phyloP scores from a whole-genome alignment of 1,140 invertebrate genomes.

The Battus philenor region DNA sequence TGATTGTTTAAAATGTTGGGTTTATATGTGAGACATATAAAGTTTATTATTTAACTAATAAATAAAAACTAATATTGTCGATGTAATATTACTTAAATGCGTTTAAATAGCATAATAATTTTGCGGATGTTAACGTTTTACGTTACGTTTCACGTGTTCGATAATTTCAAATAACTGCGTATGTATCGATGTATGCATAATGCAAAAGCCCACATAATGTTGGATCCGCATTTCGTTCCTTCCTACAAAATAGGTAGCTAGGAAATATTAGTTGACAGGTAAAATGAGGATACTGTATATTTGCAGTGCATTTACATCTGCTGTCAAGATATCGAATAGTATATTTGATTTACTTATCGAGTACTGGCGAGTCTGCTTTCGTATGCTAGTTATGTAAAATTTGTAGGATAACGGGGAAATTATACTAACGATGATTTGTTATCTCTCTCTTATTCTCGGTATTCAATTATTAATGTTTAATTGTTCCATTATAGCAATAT shows the following conservation, averaged over 20 bases:
- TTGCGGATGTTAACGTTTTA: conserved; percentile 24
- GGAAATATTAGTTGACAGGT: conserved; percentile 2
- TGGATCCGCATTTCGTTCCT: conserved; percentile 14
- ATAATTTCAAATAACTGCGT: conserved; percentile 22
- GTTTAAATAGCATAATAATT: conserved; percentile 2
- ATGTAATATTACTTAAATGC: conserved; percentile 11
- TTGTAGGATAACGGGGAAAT: conserved; percentile 8
- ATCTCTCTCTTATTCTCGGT: conserved; percentile 8
- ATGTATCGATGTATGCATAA: conserved; percentile 21
- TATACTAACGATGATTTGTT: conserved; percentile 14
- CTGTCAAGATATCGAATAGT: conserved; percentile 6
- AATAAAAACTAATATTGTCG: too few relatives aligned
- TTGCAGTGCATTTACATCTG: conserved; percentile 7
- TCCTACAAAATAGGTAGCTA: not conserved
- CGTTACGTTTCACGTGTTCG: conserved; percentile 29
- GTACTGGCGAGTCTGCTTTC: conserved; percentile 10
- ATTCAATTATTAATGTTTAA: conserved; percentile 14
- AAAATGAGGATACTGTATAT: conserved; percentile 1
- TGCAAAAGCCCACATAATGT: conserved; percentile 25
- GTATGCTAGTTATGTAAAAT: conserved; percentile 1
- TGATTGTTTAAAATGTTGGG: conserved; percentile 1
- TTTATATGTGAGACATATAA: not conserved
- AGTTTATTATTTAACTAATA: too few relatives aligned
- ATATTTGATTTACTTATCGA: conserved; percentile 17
- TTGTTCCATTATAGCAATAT: conserved; percentile 1